A percentile compares a stretch with the other conserved stretches of the same genome.
These are phyloP conservation scores for Propithecus perrieri DNA, from an alignment of 2,797 vertebrate genomes.

Conservation along the genomic window DNA sequence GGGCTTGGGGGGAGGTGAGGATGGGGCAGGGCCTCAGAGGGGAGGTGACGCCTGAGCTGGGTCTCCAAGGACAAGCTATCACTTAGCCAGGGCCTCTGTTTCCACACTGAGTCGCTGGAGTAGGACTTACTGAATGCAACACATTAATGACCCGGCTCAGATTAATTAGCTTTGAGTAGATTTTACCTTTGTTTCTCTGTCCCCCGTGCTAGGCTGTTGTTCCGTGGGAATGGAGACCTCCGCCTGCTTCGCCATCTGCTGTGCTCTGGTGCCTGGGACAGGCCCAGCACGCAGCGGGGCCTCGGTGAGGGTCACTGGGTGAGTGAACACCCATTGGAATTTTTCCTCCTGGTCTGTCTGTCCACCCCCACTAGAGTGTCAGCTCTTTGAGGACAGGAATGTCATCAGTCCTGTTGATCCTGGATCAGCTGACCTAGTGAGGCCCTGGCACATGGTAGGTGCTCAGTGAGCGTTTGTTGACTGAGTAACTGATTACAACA, in stretches of 20 bases:
- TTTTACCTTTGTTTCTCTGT: not conserved
- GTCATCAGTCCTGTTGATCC: not conserved
- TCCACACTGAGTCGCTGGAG: not conserved
- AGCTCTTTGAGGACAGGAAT: not conserved
- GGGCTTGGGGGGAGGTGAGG: not conserved
- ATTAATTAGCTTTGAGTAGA: not conserved
- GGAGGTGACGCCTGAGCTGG: not conserved
- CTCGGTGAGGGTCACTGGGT: not conserved
- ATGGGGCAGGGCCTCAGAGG: not conserved
- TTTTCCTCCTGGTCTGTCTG: not conserved
- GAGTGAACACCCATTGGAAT: not conserved
- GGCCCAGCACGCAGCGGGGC: not conserved
- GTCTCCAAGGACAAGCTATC: not conserved
- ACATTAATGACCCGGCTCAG: not conserved
- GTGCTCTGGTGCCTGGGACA: not conserved
- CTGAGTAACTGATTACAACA: not conserved
- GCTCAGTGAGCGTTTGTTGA: not conserved
- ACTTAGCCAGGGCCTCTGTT: not conserved
- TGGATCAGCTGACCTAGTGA: not conserved
- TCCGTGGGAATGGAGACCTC: not conserved
- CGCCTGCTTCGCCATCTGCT: not conserved
- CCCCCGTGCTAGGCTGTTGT: not conserved
- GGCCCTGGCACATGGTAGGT: not conserved
- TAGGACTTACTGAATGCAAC: not conserved
- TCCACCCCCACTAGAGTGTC: not conserved